Evolutionary conservation across 2,888 invertebrate species (phyloP), one percentile per base, ranked within the genome.

Genomic region (Shargacucullia verbasci): DNA sequence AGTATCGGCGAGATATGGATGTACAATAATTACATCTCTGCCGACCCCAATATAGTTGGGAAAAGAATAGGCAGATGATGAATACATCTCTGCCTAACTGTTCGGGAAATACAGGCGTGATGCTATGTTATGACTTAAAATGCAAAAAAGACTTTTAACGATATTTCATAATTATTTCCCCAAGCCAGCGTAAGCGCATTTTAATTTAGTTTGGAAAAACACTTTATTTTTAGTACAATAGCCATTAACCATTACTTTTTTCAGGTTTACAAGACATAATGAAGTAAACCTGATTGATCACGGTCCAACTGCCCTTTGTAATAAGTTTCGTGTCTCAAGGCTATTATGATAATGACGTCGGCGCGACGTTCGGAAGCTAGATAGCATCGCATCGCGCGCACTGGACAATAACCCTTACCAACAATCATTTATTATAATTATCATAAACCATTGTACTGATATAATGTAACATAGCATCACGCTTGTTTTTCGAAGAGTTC

Each of bases 391-490:
- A 90, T 91, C 89, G 91, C 90, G 89, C 86, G 85, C 89, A 84
- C 82, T 92, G 92, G 92, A 92, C 92, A 91, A 92, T 92, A 90
- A 92, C 92, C 88, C 90, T 89, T 85, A 88, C 82, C 76, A 73
- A 83, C 86, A 84, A 86, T 88, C 85, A 88, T 88, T 90, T 88
- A 88, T 89, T 84, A 88, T 88, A 85, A 90, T 89, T 88, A 88
- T 76, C 86, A 87, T 89, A 87, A 86, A 83, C 82, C 73, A 79
- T 64, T 43, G 9, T 71, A 73, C 74, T 80, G 78, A 82, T 86
- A 83, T n/a, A n/a, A n/a, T n/a, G n/a, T n/a, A n/a, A n/a, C n/a
- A n/a, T n/a, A n/a, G n/a, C n/a, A n/a, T n/a, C n/a, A n/a, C n/a
- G n/a, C n/a, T n/a, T n/a, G n/a, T n/a, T n/a, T n/a, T n/a, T n/a